Base-by-base conservation (phyloP, 2,888 invertebrate genomes). In the Apamea monoglypha region DNA sequence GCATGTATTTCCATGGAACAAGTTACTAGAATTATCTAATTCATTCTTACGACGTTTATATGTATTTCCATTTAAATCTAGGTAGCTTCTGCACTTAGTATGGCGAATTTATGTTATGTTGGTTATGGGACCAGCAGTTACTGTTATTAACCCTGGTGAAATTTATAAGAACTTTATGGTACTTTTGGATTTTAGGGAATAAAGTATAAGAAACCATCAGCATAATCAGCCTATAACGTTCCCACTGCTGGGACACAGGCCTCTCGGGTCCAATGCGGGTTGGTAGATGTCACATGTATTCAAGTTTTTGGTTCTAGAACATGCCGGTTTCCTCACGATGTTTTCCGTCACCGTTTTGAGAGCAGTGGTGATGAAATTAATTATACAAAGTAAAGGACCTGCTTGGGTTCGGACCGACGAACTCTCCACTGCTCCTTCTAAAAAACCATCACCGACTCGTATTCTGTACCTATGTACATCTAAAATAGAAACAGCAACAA, bases 21-120 rank as follows among this genome's bases (percentile, higher is more conserved):
- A 71, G 25, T 56, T 80, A 36, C 56, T 50, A 50, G 32, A 59
- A 69, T 77, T n/a, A 40, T 32, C 53, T 50, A 32, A 77, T 64
- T 81, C 69, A 81, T 64, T 77, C 56, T 36, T n/a, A 32, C 25
- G 29, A 47, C 2, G 63, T 21, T n/a, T 56, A 2, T 25, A 32
- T n/a, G 29, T 79, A 59, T 74, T 68, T 29, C 10, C 25, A 72
- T 61, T 25, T 47, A 56, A 56, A 36, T 70, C 29, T 59, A 29
- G 25, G 4, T 56, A 56, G 44, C 44, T 18, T 44, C 3, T 21
- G 16, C 6, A n/a, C 10, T 32, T 25, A 47, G 7, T 18, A 21
- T 16, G 2, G 36, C 6, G 44, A 56, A 47, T 50, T 14, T 47
- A 5, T 44, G 36, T 56, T 25, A 21, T 6, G 47, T 75, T 59